Percentiles rank a stretch among this genome's conserved stretches.
Evolutionary conservation across 2,797 vertebrate genomes (phyloP).

Genomic region (Chiroxiphia lanceolata): DNA sequence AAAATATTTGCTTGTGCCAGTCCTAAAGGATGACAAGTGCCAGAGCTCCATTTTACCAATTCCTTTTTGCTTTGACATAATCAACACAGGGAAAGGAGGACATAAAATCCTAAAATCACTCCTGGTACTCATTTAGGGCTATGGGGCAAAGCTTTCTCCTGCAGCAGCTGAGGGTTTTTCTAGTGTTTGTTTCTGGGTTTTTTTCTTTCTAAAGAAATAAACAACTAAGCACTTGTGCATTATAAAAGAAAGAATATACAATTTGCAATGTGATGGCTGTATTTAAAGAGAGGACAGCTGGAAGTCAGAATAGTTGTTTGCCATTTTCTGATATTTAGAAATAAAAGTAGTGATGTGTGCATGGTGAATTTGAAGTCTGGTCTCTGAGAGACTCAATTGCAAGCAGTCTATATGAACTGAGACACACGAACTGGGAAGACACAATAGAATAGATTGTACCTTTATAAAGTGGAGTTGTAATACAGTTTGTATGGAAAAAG

Average conservation of each 20-base stretch:
- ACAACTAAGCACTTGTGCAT: neutral
- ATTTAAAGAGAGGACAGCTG: neutral
- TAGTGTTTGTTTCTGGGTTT: neutral
- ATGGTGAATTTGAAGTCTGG: slow-evolving; percentile 16
- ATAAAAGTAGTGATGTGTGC: neutral
- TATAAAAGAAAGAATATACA: neutral
- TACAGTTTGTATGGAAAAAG: slow-evolving; percentile 67
- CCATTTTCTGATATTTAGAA: neutral
- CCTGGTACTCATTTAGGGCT: neutral
- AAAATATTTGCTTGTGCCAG: neutral
- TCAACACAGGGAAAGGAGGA: neutral
- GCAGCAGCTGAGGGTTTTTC: neutral
- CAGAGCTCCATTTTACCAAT: neutral
- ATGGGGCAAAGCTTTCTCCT: neutral
- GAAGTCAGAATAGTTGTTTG: neutral
- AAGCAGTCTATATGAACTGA: neutral
- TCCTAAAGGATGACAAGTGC: neutral
- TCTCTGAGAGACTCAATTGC: slow-evolving; percentile 30
- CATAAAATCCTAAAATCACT: neutral
- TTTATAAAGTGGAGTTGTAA: slow-evolving; percentile 64
- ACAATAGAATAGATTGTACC: slow-evolving; percentile 53
- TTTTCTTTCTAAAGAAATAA: neutral
- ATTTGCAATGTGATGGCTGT: neutral
- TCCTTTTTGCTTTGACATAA: neutral
- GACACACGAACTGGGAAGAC: slow-evolving; percentile 26